Evolutionary conservation across 2,888 invertebrate genomes (phyloP), one percentile per base, ranked within the genome.

Genomic region (Agonopterix alstromeriana): DNA sequence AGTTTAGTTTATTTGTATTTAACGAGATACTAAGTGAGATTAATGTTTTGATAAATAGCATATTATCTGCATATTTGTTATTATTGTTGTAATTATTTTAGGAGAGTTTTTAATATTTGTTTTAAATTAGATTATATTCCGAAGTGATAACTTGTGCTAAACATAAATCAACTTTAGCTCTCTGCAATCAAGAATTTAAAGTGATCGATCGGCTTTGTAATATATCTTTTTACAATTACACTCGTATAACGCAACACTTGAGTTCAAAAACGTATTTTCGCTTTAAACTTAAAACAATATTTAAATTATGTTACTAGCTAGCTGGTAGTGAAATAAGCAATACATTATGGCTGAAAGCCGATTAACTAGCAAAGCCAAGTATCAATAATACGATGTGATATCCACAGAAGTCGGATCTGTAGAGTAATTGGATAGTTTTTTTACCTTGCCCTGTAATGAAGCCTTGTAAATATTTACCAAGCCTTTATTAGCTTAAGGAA

Each of bases 381-480:
- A 77, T 77, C 73, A 70, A 67, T 70, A 62, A 56, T 55, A 68
- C 66, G 67, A 74, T 78, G 81, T 82, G 79, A 83, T 80, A 82
- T 71, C 67, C 70, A 74, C 73, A 71, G 65, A 71, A 77, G 73
- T 79, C 63, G 71, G 70, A 73, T 71, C 66, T 71, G 61, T 77
- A 78, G 70, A 68, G 62, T 78, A 73, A 76, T 77, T 81, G 78
- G 77, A 80, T 82, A 80, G 81, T 87, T 84, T 84, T 45, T 85
- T 80, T 86, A 86, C 85, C 86, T 85, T 86, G 85, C 85, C 85
- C 80, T 77, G 70, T 83, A 80, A 82, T 83, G 70, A 84, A 83
- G 84, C 86, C 86, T 80, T 88, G 87, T 88, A 88, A 81, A 88
- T 88, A 87, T 75, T 78, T 81, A 82, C 75, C 77, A 82, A 82